A percentile compares a stretch with the other conserved stretches of the same genome.
These are phyloP conservation scores for Aurelia sp. DNA, from an alignment of 30 jellyfish, hydroid and myxozoan species.

Conservation along the genomic window DNA sequence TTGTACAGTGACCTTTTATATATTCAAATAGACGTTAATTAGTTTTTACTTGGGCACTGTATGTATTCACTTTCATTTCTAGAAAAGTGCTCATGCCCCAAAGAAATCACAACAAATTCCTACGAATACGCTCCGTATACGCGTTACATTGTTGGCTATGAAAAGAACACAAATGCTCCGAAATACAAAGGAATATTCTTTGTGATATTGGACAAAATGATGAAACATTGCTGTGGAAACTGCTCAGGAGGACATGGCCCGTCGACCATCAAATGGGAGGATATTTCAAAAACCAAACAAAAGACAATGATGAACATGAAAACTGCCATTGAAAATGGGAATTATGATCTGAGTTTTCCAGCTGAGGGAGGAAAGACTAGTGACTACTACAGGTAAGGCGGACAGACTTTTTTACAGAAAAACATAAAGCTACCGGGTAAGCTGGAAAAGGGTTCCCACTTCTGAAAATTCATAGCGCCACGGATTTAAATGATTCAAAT, in stretches of 20 bases:
- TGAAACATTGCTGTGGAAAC: conserved; percentile 78
- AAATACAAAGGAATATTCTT: conserved; percentile 72
- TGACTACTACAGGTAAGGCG: conserved; percentile 70
- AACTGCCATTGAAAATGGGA: conserved; percentile 25
- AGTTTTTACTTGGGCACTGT: neutral
- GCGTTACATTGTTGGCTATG: conserved; percentile 26
- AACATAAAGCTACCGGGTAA: too few species aligned
- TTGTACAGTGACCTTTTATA: too few species aligned
- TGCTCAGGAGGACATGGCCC: conserved; percentile 91
- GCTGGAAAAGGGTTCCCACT: too few species aligned
- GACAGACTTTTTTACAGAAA: too few species aligned
- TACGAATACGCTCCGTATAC: conserved; percentile 83
- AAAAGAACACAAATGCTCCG: neutral
- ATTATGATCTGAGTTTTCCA: conserved; percentile 71
- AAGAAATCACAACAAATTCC: conserved; percentile 70
- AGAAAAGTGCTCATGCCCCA: conserved; percentile 85
- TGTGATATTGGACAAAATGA: conserved; percentile 52
- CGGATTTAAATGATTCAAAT: too few species aligned
- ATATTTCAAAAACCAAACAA: conserved; percentile 25
- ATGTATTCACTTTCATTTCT: neutral
- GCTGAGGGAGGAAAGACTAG: conserved; percentile 62
- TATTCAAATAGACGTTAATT: neutral
- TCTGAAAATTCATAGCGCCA: too few species aligned
- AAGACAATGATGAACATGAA: conserved; percentile 46
- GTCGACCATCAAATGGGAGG: conserved; percentile 66